Base-by-base conservation (phyloP, 2,797 vertebrate species). In the Sebastes miniatus region DNA sequence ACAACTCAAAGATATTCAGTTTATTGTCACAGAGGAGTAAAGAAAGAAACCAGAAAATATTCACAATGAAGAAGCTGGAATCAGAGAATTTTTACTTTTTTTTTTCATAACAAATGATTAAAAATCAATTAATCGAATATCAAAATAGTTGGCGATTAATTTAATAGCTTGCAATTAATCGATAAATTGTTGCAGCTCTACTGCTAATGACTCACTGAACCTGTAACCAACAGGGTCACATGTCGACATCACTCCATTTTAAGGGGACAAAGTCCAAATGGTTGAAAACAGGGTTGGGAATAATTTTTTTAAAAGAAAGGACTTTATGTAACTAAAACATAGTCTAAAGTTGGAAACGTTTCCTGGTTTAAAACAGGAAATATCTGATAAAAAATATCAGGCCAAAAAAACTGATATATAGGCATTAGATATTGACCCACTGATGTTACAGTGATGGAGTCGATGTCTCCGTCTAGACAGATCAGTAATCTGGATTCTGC, bases 401-500 rank as follows among this genome's bases (percentile, higher is more conserved):
- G 2, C 6, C 13, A 1, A 1, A 59, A 1, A 58, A 39, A 58
- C 4, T 3, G 34, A 47, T 1, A 36, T n/a, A n/a, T n/a, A 22
- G 13, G 9, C 4, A 29, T 27, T 18, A 36, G 7, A 59, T 50
- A 29, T 16, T n/a, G n/a, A 59, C 18, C 13, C 20, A 20, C 52
- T 34, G 32, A 18, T 57, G 43, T 8, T 43, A 8, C 11, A 56
- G 29, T 1, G 34, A 80, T 43, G 36, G 59, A 75, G 66, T 77
- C 11, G 0, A 50, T 83, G 31, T 70, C 72, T 59, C 36, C 0
- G 80, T 93, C 88, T 86, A 89, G 86, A 93, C 84, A 36, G 64
- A 74, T 36, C 73, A 50, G 69, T 84, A 83, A 92, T 90, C 87
- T 86, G 74, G 61, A 88, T 74, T 79, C 67, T 50, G 67, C 36